These are phyloP conservation scores for Steinernema khuongi DNA, from an alignment of 1,140 invertebrate genomes.

Conservation along the genomic window DNA sequence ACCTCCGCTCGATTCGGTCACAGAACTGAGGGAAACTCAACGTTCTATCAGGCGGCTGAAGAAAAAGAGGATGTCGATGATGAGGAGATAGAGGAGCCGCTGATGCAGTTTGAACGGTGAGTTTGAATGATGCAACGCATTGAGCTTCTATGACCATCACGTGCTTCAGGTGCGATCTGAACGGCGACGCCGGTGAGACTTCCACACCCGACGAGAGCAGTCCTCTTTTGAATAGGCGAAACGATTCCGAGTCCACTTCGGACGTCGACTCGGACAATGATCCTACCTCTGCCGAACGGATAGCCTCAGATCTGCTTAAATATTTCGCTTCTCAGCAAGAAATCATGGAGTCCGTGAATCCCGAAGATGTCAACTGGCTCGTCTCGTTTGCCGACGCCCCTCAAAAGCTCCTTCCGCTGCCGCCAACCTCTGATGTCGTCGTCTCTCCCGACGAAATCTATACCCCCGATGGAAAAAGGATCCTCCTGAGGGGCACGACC, in stretches of 20 bases:
- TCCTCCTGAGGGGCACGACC: neutral
- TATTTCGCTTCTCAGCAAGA: neutral
- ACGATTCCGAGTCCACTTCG: neutral
- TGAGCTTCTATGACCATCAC: neutral
- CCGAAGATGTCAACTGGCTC: conserved; percentile 5
- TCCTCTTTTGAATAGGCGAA: neutral
- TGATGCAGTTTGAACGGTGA: neutral
- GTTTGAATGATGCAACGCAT: neutral
- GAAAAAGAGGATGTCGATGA: neutral
- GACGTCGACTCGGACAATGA: neutral
- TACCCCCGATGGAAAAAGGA: neutral
- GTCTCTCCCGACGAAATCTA: neutral
- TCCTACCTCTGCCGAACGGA: neutral
- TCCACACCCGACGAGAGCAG: neutral
- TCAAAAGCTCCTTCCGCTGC: neutral
- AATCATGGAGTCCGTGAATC: neutral
- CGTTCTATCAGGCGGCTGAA: neutral
- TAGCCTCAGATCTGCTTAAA: neutral
- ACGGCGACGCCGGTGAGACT: neutral
- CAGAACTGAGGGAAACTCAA: neutral
- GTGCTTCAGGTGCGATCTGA: neutral
- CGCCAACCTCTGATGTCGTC: neutral
- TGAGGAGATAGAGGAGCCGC: conserved; percentile 8
- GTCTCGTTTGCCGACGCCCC: neutral
- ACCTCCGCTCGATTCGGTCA: neutral